Base-by-base conservation (phyloP, 2,113 vertebrate genomes). In the Globicephala melas region DNA sequence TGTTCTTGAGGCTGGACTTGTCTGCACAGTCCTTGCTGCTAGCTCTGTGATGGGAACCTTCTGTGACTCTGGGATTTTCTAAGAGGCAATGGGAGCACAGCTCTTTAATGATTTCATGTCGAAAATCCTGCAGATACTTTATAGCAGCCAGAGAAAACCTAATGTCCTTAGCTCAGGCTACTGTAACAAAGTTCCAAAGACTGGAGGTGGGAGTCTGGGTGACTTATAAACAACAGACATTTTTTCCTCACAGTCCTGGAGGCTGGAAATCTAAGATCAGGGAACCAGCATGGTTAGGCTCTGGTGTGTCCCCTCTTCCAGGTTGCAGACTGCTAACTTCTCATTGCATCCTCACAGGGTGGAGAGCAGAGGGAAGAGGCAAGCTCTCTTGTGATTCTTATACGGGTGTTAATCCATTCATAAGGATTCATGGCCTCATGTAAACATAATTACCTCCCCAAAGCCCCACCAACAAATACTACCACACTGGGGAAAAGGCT, bases 31-130 rank as follows among this genome's bases (percentile, higher is more conserved):
- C 13, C 28, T 11, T 15, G 23, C 2, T 6, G 4, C 28, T 20
- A 21, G 6, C 41, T 15, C 13, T 6, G 14, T 3, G 12, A 55
- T 1, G 26, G 0, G 8, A 70, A 28, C 1, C 3, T 33, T 80
- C 63, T 80, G 12, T 18, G 33, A 23, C 20, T 50, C 58, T 26
- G 4, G 38, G 8, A 15, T 76, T 68, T 74, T 80, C 23, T 33
- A 28, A 55, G 55, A 80, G 11, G 1, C 23, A 11, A 6, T 4
- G 28, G 47, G 23, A 17, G 11, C 12, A 2, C 3, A 18, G 23
- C 26, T 89, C 41, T 18, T 25, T 55, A 67, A 33, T 5, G 9
- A 31, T 36, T 31, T 31, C 8, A 36, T 4, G 12, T 63, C 0
- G 3, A 81, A 91, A 92, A 50, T 26, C 13, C 33, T n/a, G 7